Evolutionary conservation across 2,888 invertebrate species (phyloP).

Genomic region (Drosophila affinis): DNA sequence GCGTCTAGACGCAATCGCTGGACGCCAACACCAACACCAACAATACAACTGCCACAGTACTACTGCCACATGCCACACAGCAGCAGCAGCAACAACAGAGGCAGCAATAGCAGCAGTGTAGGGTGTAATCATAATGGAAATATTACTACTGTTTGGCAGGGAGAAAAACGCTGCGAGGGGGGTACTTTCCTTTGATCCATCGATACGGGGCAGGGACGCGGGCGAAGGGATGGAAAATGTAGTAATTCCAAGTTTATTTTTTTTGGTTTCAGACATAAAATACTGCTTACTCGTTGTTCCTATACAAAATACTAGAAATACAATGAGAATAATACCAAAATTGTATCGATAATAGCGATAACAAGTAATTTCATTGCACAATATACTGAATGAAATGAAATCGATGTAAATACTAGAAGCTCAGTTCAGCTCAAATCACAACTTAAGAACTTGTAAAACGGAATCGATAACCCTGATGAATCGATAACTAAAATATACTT

Average conservation of each 20-base stretch:
- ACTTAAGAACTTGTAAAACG: too few relatives aligned
- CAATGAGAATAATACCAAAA: too few relatives aligned
- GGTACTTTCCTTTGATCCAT: neutral
- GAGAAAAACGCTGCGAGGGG: neutral
- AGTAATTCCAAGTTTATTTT: neutral
- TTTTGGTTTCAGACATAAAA: too few relatives aligned
- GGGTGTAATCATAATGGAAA: conserved; percentile 59
- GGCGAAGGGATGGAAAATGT: neutral
- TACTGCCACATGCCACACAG: conserved; percentile 46
- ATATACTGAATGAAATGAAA: too few relatives aligned
- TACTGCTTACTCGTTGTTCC: too few relatives aligned
- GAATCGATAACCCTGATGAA: too few relatives aligned
- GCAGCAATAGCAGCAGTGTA: conserved; percentile 7
- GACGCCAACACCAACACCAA: conserved; percentile 23
- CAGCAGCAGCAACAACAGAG: neutral
- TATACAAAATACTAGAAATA: too few relatives aligned
- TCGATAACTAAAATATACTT: too few relatives aligned
- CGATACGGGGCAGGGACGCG: neutral
- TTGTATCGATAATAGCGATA: too few relatives aligned
- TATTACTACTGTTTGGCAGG: conserved; percentile 31
- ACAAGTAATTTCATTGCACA: too few relatives aligned
- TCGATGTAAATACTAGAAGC: too few relatives aligned
- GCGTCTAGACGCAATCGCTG: conserved; percentile 62
- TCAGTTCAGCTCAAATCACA: too few relatives aligned
- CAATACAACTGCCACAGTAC: conserved; percentile 31